Base-by-base conservation (phyloP, 2,888 invertebrate species). In the Eristalinus sepulchralis region DNA sequence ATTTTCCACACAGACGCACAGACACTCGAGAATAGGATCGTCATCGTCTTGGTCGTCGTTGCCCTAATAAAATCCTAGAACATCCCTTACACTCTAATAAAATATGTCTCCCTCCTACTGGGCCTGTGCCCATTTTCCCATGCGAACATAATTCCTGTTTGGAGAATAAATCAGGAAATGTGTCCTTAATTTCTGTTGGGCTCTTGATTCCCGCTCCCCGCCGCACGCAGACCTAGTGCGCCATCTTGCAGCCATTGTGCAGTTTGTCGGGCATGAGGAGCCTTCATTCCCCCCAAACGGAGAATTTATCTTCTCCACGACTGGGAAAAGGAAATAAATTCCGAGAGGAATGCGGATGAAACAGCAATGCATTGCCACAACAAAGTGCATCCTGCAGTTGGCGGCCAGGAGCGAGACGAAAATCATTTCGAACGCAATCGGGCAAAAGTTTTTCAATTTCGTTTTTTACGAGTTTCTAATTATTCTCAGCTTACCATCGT, bases 221-320 rank as follows among this genome's bases (percentile, higher is more conserved):
- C 39, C n/a, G 47, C 2, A 27, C 27, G 17, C 47, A 4, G 47
- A n/a, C 1, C 13, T 1, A 39, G 47, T 47, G 47, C 17, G 47
- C 47, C 47, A 47, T 47, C 17, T 47, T 47, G 47, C 47, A 39
- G 0, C 71, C 33, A 63, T 78, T 73, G 59, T 78, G 63, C 33
- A 75, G 36, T 64, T 70, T 71, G 66, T 75, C 67, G 53, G 34
- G 13, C 27, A 13, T 1, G 13, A 31, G 55, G 17, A 17, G 31
- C n/a, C n/a, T 9, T n/a, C 20, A 17, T 13, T 11, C 13, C 22
- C 34, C 57, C 0, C 47, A 64, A 17, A 47, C 17, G 72, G n/a
- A 77, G 24, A 85, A 85, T 81, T 81, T 85, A 73, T 85, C 80
- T 59, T 80, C 68, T 67, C 62, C 71, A 34, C n/a, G n/a, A n/a